phyloP scores from a whole-genome alignment of 2,888 invertebrate genomes.

The Drosophila kokeensis region DNA sequence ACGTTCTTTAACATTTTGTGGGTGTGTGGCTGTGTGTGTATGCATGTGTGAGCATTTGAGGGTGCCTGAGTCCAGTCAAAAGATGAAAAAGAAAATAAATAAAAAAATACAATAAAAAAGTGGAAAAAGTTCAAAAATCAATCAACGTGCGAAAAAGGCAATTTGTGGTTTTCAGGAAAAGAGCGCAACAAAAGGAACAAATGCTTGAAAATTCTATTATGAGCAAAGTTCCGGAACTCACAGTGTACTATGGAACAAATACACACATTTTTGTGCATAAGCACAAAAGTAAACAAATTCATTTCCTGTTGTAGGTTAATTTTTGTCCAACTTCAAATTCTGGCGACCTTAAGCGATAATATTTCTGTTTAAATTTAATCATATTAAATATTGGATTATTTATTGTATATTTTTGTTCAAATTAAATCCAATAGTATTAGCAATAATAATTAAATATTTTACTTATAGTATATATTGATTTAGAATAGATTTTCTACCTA shows the following conservation, averaged over 20 bases:
- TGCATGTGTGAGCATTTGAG: slow-evolving; percentile 1
- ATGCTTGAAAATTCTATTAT: slow-evolving; percentile 75
- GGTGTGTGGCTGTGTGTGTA: slow-evolving; percentile 3
- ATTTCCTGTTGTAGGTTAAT: accelerated
- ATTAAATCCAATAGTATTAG: background rate
- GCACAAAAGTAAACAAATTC: background rate
- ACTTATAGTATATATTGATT: background rate
- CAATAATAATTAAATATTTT: background rate
- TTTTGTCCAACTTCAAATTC: background rate
- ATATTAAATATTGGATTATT: background rate
- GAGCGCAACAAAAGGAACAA: slow-evolving; percentile 37
- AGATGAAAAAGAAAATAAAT: slow-evolving; percentile 29
- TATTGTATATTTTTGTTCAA: background rate
- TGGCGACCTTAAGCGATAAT: background rate
- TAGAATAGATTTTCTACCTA: background rate
- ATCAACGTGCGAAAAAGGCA: slow-evolving; percentile 79
- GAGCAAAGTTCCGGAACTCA: slow-evolving; percentile 66
- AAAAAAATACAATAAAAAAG: slow-evolving; percentile 14
- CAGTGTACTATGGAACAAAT: slow-evolving; percentile 2
- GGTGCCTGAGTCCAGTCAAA: slow-evolving; percentile 25
- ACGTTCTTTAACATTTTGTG: slow-evolving; percentile 2
- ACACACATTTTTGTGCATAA: background rate
- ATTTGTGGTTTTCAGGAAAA: slow-evolving; percentile 66
- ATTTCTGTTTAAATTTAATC: background rate
- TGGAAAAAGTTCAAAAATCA: slow-evolving; percentile 74